Conservation (phyloP, 2,888 invertebrate species). For the Idaea straminata region DNA sequence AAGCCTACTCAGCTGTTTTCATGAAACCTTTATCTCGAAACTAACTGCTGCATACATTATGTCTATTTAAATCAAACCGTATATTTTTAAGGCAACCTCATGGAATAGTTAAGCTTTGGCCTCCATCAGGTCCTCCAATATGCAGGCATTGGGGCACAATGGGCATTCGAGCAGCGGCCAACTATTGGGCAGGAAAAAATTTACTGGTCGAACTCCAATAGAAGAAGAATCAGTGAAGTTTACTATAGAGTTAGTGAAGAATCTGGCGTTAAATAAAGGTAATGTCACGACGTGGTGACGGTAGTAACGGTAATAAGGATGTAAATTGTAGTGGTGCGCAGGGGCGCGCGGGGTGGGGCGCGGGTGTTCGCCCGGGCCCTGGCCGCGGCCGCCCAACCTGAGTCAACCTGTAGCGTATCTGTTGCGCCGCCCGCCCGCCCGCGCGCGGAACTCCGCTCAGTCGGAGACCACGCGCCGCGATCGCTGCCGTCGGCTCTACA, state of each 20-base stretch:
- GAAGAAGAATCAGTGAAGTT: too few species aligned
- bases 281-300: constrained; percentile 12
- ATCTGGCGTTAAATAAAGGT: background rate
- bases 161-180: too few species aligned
- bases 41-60: background rate
- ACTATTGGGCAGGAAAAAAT: too few species aligned
- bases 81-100: too few species aligned
- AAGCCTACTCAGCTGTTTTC: background rate
- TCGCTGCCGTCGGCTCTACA: constrained; percentile 30
- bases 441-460: constrained; percentile 31
- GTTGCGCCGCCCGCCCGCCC: constrained; percentile 68
- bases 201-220: too few species aligned
- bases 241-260: background rate
- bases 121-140: too few species aligned
- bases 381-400: constrained; percentile 76
- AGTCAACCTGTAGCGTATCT: constrained; percentile 61
- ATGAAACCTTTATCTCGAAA: background rate
- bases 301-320: constrained; percentile 67
- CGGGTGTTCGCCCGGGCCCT: constrained; percentile 62
- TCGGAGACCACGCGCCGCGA: constrained; percentile 15
- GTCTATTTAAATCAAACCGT: too few species aligned
- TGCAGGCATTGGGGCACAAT: too few species aligned
- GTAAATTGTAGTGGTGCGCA: constrained; percentile 64
- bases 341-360: constrained; percentile 35
- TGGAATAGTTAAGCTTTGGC: too few species aligned